Evolutionary conservation across 1,140 invertebrate species (phyloP).

Genomic region (Solenopsis invicta): DNA sequence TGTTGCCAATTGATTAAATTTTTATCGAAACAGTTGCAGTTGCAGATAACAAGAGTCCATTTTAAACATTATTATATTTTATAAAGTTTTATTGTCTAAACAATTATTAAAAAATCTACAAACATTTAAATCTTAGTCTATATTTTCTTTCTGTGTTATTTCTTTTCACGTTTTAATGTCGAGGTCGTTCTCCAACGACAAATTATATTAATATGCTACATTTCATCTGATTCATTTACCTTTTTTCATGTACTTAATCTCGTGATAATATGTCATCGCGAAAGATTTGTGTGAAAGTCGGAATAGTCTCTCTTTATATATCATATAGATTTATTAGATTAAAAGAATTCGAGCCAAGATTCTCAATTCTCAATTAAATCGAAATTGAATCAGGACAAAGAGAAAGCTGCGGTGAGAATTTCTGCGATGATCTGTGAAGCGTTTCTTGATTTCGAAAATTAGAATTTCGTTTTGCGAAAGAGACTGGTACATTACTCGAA

Average conservation of each 20-base stretch:
- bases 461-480: neutral
- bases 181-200: neutral
- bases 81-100: neutral
- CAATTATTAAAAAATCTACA: too few relatives aligned
- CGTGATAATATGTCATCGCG: neutral
- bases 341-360: neutral
- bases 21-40: constrained; percentile 7
- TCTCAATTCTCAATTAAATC: constrained; percentile 6
- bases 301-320: neutral
- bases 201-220: neutral
- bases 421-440: neutral
- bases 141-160: too few relatives aligned
- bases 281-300: neutral
- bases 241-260: too few relatives aligned
- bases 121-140: too few relatives aligned
- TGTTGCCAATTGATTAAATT: neutral
- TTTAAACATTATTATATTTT: neutral
- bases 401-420: neutral
- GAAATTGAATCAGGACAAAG: neutral
- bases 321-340: neutral
- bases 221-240: too few relatives aligned
- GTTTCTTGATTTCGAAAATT: constrained; percentile 19
- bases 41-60: neutral
- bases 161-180: too few relatives aligned
- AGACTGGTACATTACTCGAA: neutral